Conservation (phyloP, 2,797 vertebrate genomes). For the Ataeniobius toweri region DNA sequence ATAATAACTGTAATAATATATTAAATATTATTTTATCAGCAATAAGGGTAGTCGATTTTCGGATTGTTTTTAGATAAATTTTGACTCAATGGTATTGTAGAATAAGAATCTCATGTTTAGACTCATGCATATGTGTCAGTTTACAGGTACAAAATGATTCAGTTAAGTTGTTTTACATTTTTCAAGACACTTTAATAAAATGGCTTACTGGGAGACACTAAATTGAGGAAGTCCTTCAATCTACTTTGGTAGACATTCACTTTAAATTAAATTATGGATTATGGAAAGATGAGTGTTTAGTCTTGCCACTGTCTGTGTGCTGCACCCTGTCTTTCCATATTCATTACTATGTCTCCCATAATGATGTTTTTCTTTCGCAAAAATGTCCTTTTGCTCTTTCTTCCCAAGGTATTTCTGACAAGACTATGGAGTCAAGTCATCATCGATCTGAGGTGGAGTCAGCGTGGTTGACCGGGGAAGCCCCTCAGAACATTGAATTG, state of each 20-base stretch:
- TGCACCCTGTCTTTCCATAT: background rate
- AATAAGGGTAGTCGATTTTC: background rate
- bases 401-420: constrained; percentile 23
- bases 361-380: constrained; percentile 17
- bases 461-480: constrained; percentile 46
- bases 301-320: background rate
- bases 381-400: constrained; percentile 7
- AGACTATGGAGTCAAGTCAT: constrained; percentile 47
- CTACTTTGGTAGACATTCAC: background rate
- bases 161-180: background rate
- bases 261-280: background rate
- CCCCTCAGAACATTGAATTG: constrained; percentile 48
- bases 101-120: background rate
- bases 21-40: background rate
- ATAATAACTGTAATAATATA: background rate
- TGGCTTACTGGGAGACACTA: background rate
- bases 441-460: constrained; percentile 51
- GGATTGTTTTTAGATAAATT: background rate
- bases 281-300: background rate
- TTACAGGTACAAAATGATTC: background rate
- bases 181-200: background rate
- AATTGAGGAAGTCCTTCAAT: background rate
- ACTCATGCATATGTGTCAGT: background rate
- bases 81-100: background rate
- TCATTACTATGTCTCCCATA: background rate